A percentile compares a stretch with the other conserved stretches of the same genome.
These are phyloP conservation scores for Penaeus chinensis DNA, from an alignment of 1,140 invertebrate species.

Conservation along the genomic window DNA sequence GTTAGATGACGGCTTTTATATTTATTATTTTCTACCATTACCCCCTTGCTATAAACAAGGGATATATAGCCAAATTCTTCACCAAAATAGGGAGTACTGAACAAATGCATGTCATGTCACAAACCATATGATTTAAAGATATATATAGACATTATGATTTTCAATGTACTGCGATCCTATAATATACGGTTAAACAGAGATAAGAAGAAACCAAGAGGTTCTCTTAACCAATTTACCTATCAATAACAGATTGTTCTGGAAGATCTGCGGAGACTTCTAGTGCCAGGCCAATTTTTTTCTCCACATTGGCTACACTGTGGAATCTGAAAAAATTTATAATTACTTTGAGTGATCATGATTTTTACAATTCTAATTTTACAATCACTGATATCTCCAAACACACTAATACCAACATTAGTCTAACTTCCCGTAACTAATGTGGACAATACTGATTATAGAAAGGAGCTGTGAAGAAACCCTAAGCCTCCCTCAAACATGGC, in stretches of 20 bases:
- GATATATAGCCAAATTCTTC: too few relatives aligned
- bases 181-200: too few relatives aligned
- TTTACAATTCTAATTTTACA: neutral
- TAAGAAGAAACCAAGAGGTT: neutral
- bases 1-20: neutral
- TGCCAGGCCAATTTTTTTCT: constrained; percentile 80
- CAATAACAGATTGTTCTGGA: constrained; percentile 76
- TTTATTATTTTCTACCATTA: too few relatives aligned
- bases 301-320: constrained; percentile 79
- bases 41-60: too few relatives aligned
- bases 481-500: too few relatives aligned
- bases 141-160: too few relatives aligned
- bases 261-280: constrained; percentile 77
- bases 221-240: constrained; percentile 69
- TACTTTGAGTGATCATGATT: constrained; percentile 35
- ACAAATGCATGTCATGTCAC: too few relatives aligned
- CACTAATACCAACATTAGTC: too few relatives aligned
- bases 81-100: too few relatives aligned
- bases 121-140: too few relatives aligned
- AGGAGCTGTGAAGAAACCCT: too few relatives aligned
- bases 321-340: constrained; percentile 73
- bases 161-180: too few relatives aligned
- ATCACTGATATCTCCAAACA: neutral
- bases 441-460: neutral
- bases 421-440: neutral